Evolutionary conservation across 2,888 invertebrate genomes (phyloP), one percentile per base, ranked within the genome.

Genomic region (Ophioninae sp.): DNA sequence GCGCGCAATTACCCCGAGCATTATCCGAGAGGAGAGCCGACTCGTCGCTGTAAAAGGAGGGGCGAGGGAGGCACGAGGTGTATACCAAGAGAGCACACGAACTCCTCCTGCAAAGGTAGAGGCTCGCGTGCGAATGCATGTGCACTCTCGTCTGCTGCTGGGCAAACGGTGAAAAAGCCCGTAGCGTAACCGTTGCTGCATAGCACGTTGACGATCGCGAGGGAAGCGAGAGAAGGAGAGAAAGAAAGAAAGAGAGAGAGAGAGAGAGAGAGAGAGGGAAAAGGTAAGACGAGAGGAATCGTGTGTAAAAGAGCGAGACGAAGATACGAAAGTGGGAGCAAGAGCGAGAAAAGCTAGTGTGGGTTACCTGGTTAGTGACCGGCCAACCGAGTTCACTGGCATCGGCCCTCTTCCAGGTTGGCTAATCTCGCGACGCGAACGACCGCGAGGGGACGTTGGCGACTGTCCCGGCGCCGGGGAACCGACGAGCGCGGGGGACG

Each of bases 321-420:
- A n/a, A 37, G 13, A 59, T 20, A 39, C n/a, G 39, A 69, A 23
- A 44, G 72, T 69, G 41, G 78, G 64, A 78, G 68, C 89, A 88
- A 89, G 73, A 79, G 72, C 21, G 79, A 74, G 79, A 79, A 89
- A 87, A 88, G 90, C 90, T 92, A 92, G 93, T 93, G 92, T 93
- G 93, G 93, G 93, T 93, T 93, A 93, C 93, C 93, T 93, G 93
- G 93, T 93, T 93, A 93, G 92, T 93, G 93, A 93, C 93, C 93
- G 93, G 93, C 92, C 93, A 93, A 92, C 92, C 91, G 93, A 93
- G 93, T 93, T 93, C 93, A 93, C 93, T 93, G 93, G 92, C 93
- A 92, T 92, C 92, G 88, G 88, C 89, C 90, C 90, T 90, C 90
- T 90, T 90, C 91, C 90, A 91, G 91, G 89, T 91, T 91, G 89